Evolutionary conservation across 2,888 invertebrate species (phyloP).

Genomic region (Ramazzottius varieornatus): DNA sequence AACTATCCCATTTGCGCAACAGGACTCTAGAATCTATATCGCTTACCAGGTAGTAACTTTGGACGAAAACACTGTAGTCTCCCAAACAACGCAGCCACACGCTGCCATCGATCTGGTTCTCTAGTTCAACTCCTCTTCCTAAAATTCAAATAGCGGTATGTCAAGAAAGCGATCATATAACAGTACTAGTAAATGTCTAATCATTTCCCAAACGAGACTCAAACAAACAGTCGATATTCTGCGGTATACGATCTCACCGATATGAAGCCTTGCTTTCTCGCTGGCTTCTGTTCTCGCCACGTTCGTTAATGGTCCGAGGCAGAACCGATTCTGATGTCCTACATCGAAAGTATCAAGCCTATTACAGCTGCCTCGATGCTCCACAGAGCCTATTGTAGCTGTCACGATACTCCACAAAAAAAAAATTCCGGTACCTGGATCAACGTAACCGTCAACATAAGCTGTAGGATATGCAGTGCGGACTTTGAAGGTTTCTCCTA

Average conservation of each 20-base stretch:
- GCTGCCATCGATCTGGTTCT: slow-evolving; percentile 34
- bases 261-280: slow-evolving; percentile 37
- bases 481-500: slow-evolving; percentile 34
- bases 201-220: not conserved
- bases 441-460: slow-evolving; percentile 85
- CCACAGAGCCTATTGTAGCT: too few species aligned
- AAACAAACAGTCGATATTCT: not conserved
- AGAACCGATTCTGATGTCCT: slow-evolving; percentile 88
- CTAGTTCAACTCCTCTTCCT: not conserved
- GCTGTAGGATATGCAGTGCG: slow-evolving; percentile 56
- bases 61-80: slow-evolving; percentile 77
- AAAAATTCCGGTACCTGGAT: too few species aligned
- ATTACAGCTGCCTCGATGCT: too few species aligned
- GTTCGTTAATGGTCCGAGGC: slow-evolving; percentile 91
- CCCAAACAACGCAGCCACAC: slow-evolving; percentile 50
- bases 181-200: not conserved
- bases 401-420: too few species aligned
- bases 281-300: slow-evolving; percentile 89
- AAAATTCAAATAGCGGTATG: slow-evolving; percentile 37
- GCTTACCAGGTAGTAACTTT: slow-evolving; percentile 58
- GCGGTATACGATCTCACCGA: too few species aligned
- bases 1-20: too few species aligned
- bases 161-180: too few species aligned
- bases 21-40: not conserved
- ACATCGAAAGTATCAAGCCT: too few species aligned